Evolutionary conservation across 1,140 invertebrate species (phyloP).

Genomic region (Trichoplusia ni): DNA sequence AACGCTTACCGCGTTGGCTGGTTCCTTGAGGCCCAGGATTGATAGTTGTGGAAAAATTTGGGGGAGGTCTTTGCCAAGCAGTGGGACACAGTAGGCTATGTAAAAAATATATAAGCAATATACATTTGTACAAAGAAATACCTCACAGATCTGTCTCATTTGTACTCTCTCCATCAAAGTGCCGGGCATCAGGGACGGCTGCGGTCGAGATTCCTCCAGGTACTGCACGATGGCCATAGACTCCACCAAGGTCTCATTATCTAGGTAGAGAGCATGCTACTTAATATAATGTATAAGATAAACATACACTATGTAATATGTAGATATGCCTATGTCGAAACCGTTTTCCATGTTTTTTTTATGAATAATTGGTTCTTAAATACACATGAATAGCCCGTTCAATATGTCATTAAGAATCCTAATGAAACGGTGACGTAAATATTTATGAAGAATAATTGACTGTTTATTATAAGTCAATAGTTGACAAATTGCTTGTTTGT

Average conservation of each 20-base stretch:
- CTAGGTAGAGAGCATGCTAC: conserved; percentile 42
- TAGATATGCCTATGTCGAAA: too few relatives aligned
- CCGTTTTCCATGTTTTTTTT: too few relatives aligned
- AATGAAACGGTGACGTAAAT: conserved; percentile 2
- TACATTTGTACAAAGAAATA: conserved; percentile 35
- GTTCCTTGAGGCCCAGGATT: too few relatives aligned
- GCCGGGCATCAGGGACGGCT: conserved; percentile 54
- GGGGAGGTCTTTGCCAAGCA: too few relatives aligned
- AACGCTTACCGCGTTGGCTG: too few relatives aligned
- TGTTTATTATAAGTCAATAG: not conserved
- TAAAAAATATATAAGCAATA: too few relatives aligned
- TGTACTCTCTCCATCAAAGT: conserved; percentile 57
- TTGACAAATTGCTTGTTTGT: conserved; percentile 10
- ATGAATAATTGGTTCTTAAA: too few relatives aligned
- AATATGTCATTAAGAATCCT: not conserved
- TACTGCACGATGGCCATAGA: conserved; percentile 79
- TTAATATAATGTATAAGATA: too few relatives aligned
- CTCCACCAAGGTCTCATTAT: conserved; percentile 70
- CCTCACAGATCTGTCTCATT: conserved; percentile 75
- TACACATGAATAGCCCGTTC: too few relatives aligned
- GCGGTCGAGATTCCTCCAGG: conserved; percentile 69
- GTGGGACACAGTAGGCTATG: too few relatives aligned
- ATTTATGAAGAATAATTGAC: conserved; percentile 6
- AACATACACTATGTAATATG: too few relatives aligned
- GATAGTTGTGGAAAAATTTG: too few relatives aligned